Conservation (phyloP, 2,113 vertebrate species). For the Corynorhinus townsendii region DNA sequence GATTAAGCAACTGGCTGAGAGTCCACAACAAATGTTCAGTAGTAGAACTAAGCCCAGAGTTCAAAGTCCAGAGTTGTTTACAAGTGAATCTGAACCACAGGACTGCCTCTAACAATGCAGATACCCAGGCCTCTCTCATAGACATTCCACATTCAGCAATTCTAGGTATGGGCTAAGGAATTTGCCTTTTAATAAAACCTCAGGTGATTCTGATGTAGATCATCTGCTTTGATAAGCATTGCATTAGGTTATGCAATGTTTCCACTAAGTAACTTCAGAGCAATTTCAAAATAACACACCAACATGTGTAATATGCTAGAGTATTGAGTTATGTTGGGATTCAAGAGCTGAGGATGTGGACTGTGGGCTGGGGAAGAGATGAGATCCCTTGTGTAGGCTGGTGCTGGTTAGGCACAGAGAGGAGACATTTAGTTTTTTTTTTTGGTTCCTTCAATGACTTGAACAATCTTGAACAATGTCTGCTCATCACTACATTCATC, state of each 20-base stretch:
- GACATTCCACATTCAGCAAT: not conserved
- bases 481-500: slow-evolving; percentile 11
- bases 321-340: not conserved
- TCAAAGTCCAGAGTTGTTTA: not conserved
- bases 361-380: not conserved
- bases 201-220: not conserved
- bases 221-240: not conserved
- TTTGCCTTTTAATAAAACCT: not conserved
- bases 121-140: not conserved
- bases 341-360: not conserved
- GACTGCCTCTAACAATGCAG: not conserved
- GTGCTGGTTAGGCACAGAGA: not conserved
- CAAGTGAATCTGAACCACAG: not conserved
- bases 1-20: not conserved
- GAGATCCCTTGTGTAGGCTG: not conserved
- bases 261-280: not conserved
- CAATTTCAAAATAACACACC: not conserved
- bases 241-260: not conserved
- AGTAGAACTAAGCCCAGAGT: not conserved
- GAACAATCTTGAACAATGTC: not conserved
- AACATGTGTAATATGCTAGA: not conserved
- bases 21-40: not conserved
- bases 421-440: not conserved
- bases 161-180: not conserved
- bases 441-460: not conserved